Base-by-base conservation (phyloP, 2,113 vertebrate species). In the Scopus umbretta region DNA sequence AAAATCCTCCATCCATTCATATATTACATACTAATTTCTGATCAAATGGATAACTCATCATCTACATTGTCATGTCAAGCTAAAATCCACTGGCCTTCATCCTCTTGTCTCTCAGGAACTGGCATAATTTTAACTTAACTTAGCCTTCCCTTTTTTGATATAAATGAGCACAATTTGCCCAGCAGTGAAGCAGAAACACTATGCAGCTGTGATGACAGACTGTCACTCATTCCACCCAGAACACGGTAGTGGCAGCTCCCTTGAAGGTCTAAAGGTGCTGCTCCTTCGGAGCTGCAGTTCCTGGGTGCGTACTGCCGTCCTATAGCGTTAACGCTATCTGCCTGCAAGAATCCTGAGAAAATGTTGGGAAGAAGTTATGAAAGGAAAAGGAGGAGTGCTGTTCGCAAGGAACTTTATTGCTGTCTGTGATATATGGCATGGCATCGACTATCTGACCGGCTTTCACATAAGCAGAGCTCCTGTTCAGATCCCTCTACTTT, bases 201-300 rank as follows among this genome's bases (percentile, higher is more conserved):
- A 12, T 7, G 16, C 47, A 25, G 14, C 6, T 75, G 43, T 47
- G 16, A 26, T 55, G 32, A 42, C 50, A 52, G 25, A 20, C 26
- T 40, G n/a, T 26, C 32, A 73, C 14, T 71, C 21, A 9, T 11
- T 43, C 47, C 32, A 50, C 6, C 43, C 81, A 20, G 20, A 74
- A 74, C 11, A 59, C 0, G 6, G 13, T 0, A 82, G 19, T 5
- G 22, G n/a, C 5, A 5, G 30, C 5, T 78, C 45, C 12, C 18
- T 16, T 8, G 1, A 62, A 63, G 38, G 14, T 75, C 52, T 50
- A 19, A 50, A n/a, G 23, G 40, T 0, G 1, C n/a, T 59, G 50
- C 4, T 29, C 68, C 12, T 38, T 59, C 36, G 38, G 16, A n/a
- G 12, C 32, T 34, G 80, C 68, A 29, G 32, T 4, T 79, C 34